phyloP scores from a whole-genome alignment of 2,797 vertebrate genomes.

The Trachops cirrhosus region DNA sequence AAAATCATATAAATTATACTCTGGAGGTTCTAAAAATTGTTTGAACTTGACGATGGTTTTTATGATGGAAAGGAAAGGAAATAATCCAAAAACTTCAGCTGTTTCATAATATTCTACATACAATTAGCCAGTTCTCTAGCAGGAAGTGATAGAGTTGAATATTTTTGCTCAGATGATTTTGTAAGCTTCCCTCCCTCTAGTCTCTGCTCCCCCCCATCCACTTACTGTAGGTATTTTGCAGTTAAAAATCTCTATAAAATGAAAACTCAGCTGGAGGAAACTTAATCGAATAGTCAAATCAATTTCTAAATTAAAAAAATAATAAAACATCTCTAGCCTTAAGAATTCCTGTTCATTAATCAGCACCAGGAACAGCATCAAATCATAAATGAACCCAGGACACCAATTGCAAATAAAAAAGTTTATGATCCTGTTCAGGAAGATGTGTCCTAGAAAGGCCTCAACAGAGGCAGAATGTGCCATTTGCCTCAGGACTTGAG shows the following conservation, averaged over 20 bases:
- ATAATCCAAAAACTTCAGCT: not conserved
- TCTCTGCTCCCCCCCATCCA: rapidly evolving
- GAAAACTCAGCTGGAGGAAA: constrained; percentile 62
- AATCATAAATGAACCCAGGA: constrained; percentile 74
- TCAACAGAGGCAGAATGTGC: not conserved
- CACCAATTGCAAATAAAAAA: constrained; percentile 44
- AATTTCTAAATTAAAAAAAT: constrained; percentile 77
- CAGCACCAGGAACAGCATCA: constrained; percentile 62
- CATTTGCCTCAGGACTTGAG: constrained; percentile 32
- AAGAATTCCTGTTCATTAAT: constrained; percentile 78
- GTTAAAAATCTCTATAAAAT: constrained; percentile 53
- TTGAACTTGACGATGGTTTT: not conserved
- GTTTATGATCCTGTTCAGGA: constrained; percentile 57
- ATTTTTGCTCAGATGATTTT: constrained; percentile 46
- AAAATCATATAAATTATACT: not conserved
- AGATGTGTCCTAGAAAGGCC: constrained; percentile 37
- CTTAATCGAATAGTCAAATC: constrained; percentile 73
- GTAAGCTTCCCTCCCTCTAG: not conserved
- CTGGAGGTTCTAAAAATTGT: not conserved
- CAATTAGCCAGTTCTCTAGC: not conserved
- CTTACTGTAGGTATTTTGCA: constrained; percentile 27
- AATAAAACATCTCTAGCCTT: constrained; percentile 74
- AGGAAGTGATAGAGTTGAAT: not conserved
- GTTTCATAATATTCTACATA: not conserved
- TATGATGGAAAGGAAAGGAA: not conserved